Conservation (phyloP, 2,797 vertebrate species). For the Carduelis carduelis region DNA sequence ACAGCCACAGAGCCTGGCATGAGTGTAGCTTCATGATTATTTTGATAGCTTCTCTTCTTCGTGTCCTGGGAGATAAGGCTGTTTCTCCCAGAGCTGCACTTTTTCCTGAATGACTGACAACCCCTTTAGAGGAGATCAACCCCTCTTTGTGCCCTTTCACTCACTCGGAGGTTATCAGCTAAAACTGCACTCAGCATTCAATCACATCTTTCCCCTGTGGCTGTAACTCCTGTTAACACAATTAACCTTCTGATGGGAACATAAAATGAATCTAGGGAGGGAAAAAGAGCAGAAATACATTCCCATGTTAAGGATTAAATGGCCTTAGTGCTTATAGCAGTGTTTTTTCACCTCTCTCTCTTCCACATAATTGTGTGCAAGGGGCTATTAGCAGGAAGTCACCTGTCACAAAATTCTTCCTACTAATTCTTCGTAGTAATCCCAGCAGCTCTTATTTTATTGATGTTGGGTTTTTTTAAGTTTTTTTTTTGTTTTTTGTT, state of each 20-base stretch:
- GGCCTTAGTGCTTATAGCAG: slow-evolving; percentile 5
- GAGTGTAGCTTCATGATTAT: slow-evolving; percentile 50
- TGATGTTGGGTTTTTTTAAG: neutral
- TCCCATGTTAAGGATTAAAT: slow-evolving; percentile 65
- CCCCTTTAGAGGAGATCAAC: slow-evolving; percentile 59
- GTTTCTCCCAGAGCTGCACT: slow-evolving; percentile 55
- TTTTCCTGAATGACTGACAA: slow-evolving; percentile 61
- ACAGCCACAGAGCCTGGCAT: neutral
- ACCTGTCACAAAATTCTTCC: neutral
- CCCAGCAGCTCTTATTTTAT: neutral
- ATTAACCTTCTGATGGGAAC: slow-evolving; percentile 70
- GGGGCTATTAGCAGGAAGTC: neutral
- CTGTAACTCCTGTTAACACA: slow-evolving; percentile 68
- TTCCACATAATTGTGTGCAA: neutral
- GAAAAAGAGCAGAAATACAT: slow-evolving; percentile 57
- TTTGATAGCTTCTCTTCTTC: slow-evolving; percentile 58
- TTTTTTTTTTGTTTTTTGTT: no score
- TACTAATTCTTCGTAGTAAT: neutral
- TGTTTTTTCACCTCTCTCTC: slow-evolving; percentile 12
- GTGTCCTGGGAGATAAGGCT: slow-evolving; percentile 64
- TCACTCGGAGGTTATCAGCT: slow-evolving; percentile 67
- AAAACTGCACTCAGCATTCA: slow-evolving; percentile 64
- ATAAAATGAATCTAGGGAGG: slow-evolving; percentile 48
- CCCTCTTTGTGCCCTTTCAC: slow-evolving; percentile 61
- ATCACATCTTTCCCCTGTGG: slow-evolving; percentile 68